A percentile compares a stretch with the other conserved stretches of the same genome.
Conservation (phyloP, 2,888 invertebrate species). For the Eupsilia transversa region DNA sequence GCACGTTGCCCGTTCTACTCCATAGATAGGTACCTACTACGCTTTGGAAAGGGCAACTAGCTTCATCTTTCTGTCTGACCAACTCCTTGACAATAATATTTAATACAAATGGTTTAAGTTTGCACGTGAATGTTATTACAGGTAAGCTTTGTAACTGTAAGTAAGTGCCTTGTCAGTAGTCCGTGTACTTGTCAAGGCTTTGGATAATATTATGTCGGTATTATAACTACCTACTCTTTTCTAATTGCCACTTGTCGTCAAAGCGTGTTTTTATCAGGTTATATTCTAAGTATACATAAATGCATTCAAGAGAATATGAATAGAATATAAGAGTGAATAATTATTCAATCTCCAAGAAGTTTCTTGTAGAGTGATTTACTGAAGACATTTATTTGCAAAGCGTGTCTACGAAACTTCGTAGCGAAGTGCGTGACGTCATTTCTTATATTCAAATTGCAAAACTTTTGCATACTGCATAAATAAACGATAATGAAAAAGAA, state of each 20-base stretch:
- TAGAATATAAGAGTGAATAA: background rate
- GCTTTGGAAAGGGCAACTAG: too few relatives aligned
- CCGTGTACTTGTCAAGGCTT: conserved; percentile 4
- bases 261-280: conserved; percentile 22
- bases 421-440: background rate
- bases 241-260: conserved; percentile 39
- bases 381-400: background rate
- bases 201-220: conserved; percentile 16
- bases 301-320: background rate
- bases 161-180: conserved; percentile 3
- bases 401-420: background rate
- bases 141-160: background rate
- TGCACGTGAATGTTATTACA: background rate
- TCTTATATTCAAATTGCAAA: conserved; percentile 2
- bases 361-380: background rate
- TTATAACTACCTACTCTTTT: conserved; percentile 17
- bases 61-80: too few relatives aligned
- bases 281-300: conserved; percentile 1
- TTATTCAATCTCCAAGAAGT: background rate
- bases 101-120: too few relatives aligned
- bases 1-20: background rate
- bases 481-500: background rate
- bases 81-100: too few relatives aligned
- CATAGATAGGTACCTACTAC: too few relatives aligned
- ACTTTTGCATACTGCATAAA: background rate